Evolutionary conservation across 92 coral and sea anemone species (phyloP), one percentile per base, ranked within the genome.

Genomic region (Epizoanthus scotinus): DNA sequence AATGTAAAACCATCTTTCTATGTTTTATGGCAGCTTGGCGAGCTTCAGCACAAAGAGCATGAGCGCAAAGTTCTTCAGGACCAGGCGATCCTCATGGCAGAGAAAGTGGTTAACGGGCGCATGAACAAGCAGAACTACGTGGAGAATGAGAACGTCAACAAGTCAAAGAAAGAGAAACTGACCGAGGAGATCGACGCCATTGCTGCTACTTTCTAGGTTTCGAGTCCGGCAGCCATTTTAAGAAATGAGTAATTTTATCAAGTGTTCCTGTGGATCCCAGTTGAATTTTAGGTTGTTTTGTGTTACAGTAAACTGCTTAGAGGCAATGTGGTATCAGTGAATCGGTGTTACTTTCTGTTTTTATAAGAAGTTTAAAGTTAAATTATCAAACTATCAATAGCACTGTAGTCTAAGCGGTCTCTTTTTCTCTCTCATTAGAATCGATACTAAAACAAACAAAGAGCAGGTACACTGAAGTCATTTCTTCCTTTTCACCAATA

Each of bases 1-100:
- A 31, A 31, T 31, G 14, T 71, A 19, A 24, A 50, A 28, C 14
- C 27, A 12, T 6, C 6, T 2, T 14, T 3, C 8, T 21, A 7
- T 82, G 34, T 82, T 61, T 53, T 47, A 25, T 86, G 72, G 4
- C 79, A 95, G 99, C 75, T 95, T 13, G 77, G 78, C 26, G 99
- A 95, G 72, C 91, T 95, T 85, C 98, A 90, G 86, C 98, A 98
- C 34, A 95, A 95, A 81, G 99, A 95, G 64, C 87, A 81, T 24
- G 99, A 95, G 69, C 90, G 90, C 77, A 95, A 95, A 85, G 92
- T 85, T 29, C 82, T 93, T 65, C 84, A 93, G 80, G 99, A 95
- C 49, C 90, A 88, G 55, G 99, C 99, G 27, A 95, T 95, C 38
- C 79, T 78, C 2, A 73, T 95, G 89, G 99, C 99, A 13, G 96